Evolutionary conservation across 2,113 vertebrate species (phyloP), one percentile per base, ranked within the genome.

Genomic region (Saguinus imperator): DNA sequence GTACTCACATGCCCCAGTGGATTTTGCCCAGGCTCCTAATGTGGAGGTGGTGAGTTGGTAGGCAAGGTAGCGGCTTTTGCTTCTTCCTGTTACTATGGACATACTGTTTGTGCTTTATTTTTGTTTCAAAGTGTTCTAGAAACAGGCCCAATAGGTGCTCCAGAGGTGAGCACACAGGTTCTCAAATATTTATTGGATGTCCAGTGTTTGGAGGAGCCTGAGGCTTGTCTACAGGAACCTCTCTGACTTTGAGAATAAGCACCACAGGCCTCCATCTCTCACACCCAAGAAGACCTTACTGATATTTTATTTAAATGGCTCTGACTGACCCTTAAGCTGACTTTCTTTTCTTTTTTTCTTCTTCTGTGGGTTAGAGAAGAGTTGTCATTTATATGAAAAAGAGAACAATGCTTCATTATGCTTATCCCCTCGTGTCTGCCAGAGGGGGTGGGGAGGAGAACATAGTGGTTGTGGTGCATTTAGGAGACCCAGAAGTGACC

Each of bases 1-100:
- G 97, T 96, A 85, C 96, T 87, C 92, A 95, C 97, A 97, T 8
- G 97, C 96, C 97, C 95, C 76, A 6, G 83, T 95, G 83, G 95
- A 48, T 94, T 92, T 97, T 95, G 94, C 95, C 66, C 5, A 2
- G 75, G 73, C 89, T 80, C 18, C 52, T 57, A n/a, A 70, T 11
- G 45, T 3, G 40, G 97, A 95, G 94, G 94, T 45, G 80, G 88
- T 80, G 32, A 68, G 80, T 21, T 95, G 80, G 89, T 70, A 94
- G 91, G 87, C 89, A 92, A 55, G 52, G 68, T 17, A 91, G 91
- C 50, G 45, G 95, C 75, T 79, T 96, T 87, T 52, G 7, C 87
- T 89, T 70, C 94, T 81, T 83, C 21, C 86, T 96, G 83, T 87
- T 93, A 87, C 95, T 79, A 0, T 58, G 64, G 43, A 58, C 80